These are phyloP conservation scores for Actinostola sp. DNA, from an alignment of 92 coral and sea anemone species.

Conservation along the genomic window DNA sequence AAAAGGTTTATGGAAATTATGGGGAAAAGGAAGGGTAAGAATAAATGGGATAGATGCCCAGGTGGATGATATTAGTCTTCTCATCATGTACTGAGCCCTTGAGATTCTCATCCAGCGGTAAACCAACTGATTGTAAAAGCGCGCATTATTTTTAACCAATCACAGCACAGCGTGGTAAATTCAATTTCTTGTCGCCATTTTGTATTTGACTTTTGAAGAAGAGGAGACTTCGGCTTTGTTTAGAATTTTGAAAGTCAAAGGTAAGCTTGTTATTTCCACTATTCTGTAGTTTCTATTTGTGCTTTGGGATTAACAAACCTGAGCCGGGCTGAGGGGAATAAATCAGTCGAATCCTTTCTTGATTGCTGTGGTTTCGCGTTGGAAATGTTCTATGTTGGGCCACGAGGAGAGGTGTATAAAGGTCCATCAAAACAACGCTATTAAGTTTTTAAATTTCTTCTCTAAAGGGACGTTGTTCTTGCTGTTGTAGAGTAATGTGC, in stretches of 20 bases:
- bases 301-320: background rate
- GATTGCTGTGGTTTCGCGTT: too few species aligned
- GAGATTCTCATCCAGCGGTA: conserved; percentile 16
- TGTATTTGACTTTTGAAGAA: background rate
- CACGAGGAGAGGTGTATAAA: too few species aligned
- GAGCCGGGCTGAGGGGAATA: background rate
- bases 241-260: background rate
- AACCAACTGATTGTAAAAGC: conserved; percentile 5
- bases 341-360: background rate
- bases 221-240: conserved; percentile 1
- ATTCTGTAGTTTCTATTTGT: background rate
- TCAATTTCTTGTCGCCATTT: conserved; percentile 58
- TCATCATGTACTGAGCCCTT: conserved; percentile 5
- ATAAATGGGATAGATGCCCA: too few species aligned
- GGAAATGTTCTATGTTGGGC: too few species aligned
- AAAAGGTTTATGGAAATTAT: too few species aligned
- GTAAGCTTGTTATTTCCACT: background rate
- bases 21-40: too few species aligned
- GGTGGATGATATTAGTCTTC: too few species aligned
- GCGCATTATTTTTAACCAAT: conserved; percentile 62
- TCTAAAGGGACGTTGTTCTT: too few species aligned
- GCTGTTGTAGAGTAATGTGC: too few species aligned
- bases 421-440: too few species aligned
- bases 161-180: conserved; percentile 73
- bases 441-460: too few species aligned